Evolutionary conservation across 1,140 invertebrate genomes (phyloP), one percentile per base, ranked within the genome.

Genomic region (Listronotus bonariensis): DNA sequence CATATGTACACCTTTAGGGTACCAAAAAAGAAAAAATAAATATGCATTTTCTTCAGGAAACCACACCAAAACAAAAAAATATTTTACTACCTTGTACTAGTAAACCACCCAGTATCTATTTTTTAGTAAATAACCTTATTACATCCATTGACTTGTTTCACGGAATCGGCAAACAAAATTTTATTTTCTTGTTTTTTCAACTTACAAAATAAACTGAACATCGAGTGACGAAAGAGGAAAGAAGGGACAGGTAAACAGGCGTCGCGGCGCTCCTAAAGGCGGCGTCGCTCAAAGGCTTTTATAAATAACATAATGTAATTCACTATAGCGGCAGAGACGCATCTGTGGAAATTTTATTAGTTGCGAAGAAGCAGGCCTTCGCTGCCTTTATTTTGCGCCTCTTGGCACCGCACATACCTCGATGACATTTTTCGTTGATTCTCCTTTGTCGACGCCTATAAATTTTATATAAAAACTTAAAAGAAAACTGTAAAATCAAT

Each of bases 251-350:
- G 61, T 63, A 63, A 63, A 55, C 52, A 63, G 61, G 62, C 69
- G 66, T 68, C 63, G 65, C 66, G 62, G 60, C 65, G 71, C 69
- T 65, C 65, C 68, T 67, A 45, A 61, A 70, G 72, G 68, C 70
- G 74, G 71, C 72, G 68, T 58, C 64, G 63, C 68, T 74, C 75
- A 77, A 77, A 75, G 74, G 70, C 73, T 75, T 63, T 77, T 77
- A 77, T 77, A 77, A 77, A 77, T 77, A 77, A 77, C 74, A 74
- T 76, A 77, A 77, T 72, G 74, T 74, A 77, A 76, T 77, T 74
- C 72, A 74, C 64, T 65, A 66, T 52, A 36, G 36, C 56, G 56
- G 32, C 45, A 40, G 26, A 43, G 74, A 73, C 76, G 73, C 74
- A 77, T 77, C 76, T 74, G 74, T 74, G 70, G 72, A 76, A 76